phyloP scores from a whole-genome alignment of 2,888 invertebrate genomes.

The Aphidoletes aphidimyza region DNA sequence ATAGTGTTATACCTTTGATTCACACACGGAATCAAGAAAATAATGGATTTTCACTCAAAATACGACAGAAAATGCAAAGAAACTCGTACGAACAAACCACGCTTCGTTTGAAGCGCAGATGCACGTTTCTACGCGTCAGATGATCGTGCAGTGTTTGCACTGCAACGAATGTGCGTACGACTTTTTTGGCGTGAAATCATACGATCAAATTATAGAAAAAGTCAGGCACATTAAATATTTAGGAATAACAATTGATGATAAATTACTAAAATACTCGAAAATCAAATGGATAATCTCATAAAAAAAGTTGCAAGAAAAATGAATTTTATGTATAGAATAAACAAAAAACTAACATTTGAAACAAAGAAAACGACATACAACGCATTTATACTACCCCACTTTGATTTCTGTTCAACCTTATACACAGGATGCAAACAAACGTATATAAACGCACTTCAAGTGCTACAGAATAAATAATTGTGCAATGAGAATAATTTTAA shows the following conservation, averaged over 20 bases:
- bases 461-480: not conserved
- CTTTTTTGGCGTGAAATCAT: too few species aligned
- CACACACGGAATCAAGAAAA: too few species aligned
- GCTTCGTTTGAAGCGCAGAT: too few species aligned
- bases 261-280: not conserved
- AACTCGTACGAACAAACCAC: too few species aligned
- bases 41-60: too few species aligned
- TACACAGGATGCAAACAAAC: not conserved
- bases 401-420: not conserved
- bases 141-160: too few species aligned
- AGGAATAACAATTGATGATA: not conserved
- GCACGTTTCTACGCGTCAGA: too few species aligned
- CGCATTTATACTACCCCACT: not conserved
- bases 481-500: constrained; percentile 17
- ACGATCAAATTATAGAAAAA: not conserved
- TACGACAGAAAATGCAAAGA: too few species aligned
- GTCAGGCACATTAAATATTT: not conserved
- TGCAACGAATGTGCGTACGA: too few species aligned
- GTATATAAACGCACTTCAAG: not conserved
- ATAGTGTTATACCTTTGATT: too few species aligned
- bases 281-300: not conserved
- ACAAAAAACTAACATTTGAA: not conserved
- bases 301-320: not conserved
- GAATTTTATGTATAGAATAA: not conserved
- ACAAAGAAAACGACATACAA: not conserved